Conservation (phyloP, 53 echinoderm and acorn worm genomes). For the Pentamera pediparva region DNA sequence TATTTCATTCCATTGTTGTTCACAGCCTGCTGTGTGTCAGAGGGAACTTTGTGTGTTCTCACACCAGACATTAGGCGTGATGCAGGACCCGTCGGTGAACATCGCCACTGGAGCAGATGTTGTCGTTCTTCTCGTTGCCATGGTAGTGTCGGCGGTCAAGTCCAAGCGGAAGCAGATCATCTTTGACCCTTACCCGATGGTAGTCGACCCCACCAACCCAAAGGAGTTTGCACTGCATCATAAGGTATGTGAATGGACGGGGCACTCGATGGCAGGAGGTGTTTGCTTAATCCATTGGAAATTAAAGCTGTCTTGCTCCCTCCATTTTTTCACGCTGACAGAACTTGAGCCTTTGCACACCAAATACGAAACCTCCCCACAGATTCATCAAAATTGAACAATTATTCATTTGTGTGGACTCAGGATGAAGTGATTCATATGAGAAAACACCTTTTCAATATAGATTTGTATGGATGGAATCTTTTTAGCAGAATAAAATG, state of each 20-base stretch:
- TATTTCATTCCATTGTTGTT: neutral
- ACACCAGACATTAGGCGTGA: constrained; percentile 91
- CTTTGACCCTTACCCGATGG: constrained; percentile 97
- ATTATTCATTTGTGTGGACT: too few species aligned
- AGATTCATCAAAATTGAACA: too few species aligned
- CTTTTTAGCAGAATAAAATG: too few species aligned
- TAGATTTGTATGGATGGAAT: too few species aligned
- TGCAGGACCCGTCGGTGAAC: constrained; percentile 91
- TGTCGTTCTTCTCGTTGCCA: constrained; percentile 94
- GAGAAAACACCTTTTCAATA: too few species aligned
- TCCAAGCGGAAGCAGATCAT: constrained; percentile 77
- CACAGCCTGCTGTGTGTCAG: constrained; percentile 95
- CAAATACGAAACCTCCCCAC: too few species aligned
- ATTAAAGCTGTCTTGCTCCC: too few species aligned
- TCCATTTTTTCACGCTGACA: too few species aligned
- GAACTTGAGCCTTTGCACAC: too few species aligned
- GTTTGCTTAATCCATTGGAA: too few species aligned
- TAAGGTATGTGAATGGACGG: constrained; percentile 59
- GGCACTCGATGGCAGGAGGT: too few species aligned
- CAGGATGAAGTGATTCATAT: too few species aligned
- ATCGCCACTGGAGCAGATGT: constrained; percentile 96
- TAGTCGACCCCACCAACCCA: constrained; percentile 79
- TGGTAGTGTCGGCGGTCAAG: constrained; percentile 79
- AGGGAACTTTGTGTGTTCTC: constrained; percentile 96
- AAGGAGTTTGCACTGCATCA: constrained; percentile 92